Percentiles rank a stretch among this genome's conserved stretches.
These are phyloP conservation scores for Alsophila aescularia DNA, from an alignment of 2,888 invertebrate genomes.

Conservation along the genomic window DNA sequence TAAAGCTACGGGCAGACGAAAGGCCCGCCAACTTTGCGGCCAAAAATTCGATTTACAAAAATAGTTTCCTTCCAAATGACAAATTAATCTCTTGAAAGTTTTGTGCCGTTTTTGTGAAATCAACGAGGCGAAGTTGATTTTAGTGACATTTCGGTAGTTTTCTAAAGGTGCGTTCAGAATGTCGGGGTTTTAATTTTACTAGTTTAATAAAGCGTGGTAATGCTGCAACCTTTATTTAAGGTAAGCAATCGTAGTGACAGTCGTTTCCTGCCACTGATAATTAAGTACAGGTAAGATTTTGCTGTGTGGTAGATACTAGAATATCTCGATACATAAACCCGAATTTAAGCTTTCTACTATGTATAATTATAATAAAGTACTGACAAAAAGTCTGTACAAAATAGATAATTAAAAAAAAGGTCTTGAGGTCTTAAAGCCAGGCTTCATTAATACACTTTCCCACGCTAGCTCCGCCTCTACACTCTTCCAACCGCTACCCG, in stretches of 20 bases:
- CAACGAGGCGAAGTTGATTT: slow-evolving; percentile 72
- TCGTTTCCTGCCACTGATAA: slow-evolving; percentile 13
- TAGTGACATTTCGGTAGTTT: slow-evolving; percentile 76
- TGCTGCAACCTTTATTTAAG: slow-evolving; percentile 7
- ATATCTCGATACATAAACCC: no score
- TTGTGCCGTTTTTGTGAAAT: slow-evolving; percentile 53
- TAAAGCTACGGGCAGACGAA: slow-evolving; percentile 31
- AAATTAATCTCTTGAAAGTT: slow-evolving; percentile 81
- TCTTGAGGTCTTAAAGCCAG: no score
- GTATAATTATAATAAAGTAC: no score
- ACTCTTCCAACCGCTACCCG: no score
- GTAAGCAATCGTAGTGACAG: slow-evolving; percentile 7
- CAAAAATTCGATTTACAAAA: slow-evolving; percentile 50
- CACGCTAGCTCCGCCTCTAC: no score
- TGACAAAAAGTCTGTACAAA: no score
- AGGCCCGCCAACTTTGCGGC: slow-evolving; percentile 43
- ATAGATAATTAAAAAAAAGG: no score
- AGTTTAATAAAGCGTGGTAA: slow-evolving; percentile 19
- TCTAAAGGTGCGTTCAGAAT: slow-evolving; percentile 56
- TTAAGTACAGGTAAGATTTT: no score
- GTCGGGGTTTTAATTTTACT: slow-evolving; percentile 29
- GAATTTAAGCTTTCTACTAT: no score
- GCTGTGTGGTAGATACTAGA: no score
- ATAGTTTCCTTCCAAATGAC: slow-evolving; percentile 78
- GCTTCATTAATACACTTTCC: no score